Percentiles rank a stretch among this genome's conserved stretches.
These are phyloP conservation scores for Atta colombica DNA, from an alignment of 1,140 invertebrate species.

Conservation along the genomic window DNA sequence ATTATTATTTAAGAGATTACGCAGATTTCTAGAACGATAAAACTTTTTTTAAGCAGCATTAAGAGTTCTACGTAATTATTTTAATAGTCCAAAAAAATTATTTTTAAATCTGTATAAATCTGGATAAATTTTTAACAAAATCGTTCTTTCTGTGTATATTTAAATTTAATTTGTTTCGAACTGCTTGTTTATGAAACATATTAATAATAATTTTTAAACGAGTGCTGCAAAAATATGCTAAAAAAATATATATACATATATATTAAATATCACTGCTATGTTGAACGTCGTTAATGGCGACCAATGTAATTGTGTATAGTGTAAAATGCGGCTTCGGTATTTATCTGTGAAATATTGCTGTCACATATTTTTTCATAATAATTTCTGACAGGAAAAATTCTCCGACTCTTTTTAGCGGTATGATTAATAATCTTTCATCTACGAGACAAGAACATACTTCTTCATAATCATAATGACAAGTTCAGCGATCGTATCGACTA, in stretches of 20 bases:
- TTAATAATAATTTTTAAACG: too few relatives aligned
- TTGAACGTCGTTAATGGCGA: not conserved
- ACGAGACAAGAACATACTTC: constrained; percentile 21
- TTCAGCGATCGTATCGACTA: constrained; percentile 26
- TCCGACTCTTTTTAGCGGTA: not conserved
- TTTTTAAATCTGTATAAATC: too few relatives aligned
- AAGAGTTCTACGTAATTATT: too few relatives aligned
- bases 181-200: not conserved
- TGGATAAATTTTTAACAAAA: too few relatives aligned
- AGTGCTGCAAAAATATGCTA: not conserved
- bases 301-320: constrained; percentile 25
- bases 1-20: too few relatives aligned
- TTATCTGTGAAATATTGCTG: constrained; percentile 38
- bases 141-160: not conserved
- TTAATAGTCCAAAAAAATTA: too few relatives aligned
- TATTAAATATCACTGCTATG: not conserved
- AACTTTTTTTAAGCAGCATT: too few relatives aligned
- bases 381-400: constrained; percentile 38
- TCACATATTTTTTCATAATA: constrained; percentile 42
- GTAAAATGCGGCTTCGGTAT: not conserved
- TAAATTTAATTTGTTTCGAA: not conserved
- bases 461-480: constrained; percentile 50
- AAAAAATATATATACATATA: not conserved
- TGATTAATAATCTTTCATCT: constrained; percentile 48
- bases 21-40: too few relatives aligned